Evolutionary conservation across 30 jellyfish, hydroid and myxozoan species (phyloP).

Genomic region (Cassiopea andromeda): DNA sequence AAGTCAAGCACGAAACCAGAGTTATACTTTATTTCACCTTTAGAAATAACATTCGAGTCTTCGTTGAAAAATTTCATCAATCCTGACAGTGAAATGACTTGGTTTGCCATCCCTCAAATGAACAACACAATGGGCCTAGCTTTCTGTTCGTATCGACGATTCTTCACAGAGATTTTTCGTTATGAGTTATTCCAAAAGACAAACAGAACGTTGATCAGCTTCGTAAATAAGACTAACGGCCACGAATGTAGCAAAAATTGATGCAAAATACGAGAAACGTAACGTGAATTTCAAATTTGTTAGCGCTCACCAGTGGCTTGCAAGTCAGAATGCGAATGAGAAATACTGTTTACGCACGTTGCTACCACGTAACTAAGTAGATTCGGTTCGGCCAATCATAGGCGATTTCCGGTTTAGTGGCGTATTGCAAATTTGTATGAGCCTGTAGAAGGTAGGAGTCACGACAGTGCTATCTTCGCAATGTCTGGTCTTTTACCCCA

Average conservation of each 20-base stretch:
- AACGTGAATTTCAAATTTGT: background rate
- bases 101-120: background rate
- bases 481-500: too few relatives aligned
- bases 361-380: background rate
- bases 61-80: background rate
- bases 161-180: background rate
- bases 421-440: background rate
- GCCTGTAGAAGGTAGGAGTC: too few relatives aligned
- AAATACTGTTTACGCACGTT: too few relatives aligned
- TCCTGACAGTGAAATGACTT: conserved; percentile 8
- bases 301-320: too few relatives aligned
- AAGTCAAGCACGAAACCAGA: conserved; percentile 5
- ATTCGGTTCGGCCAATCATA: background rate
- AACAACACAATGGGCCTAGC: too few relatives aligned
- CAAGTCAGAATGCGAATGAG: too few relatives aligned
- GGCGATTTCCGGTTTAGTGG: background rate
- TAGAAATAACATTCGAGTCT: background rate
- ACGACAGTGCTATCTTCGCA: too few relatives aligned
- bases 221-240: background rate
- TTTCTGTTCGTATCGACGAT: background rate
- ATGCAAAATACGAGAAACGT: background rate
- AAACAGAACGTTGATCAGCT: too few relatives aligned
- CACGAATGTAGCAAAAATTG: background rate
- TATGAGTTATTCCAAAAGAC: too few relatives aligned
- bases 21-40: background rate